Evolutionary conservation across 1,140 invertebrate species (phyloP), one percentile per base, ranked within the genome.

Genomic region (Berghia stephanieae): DNA sequence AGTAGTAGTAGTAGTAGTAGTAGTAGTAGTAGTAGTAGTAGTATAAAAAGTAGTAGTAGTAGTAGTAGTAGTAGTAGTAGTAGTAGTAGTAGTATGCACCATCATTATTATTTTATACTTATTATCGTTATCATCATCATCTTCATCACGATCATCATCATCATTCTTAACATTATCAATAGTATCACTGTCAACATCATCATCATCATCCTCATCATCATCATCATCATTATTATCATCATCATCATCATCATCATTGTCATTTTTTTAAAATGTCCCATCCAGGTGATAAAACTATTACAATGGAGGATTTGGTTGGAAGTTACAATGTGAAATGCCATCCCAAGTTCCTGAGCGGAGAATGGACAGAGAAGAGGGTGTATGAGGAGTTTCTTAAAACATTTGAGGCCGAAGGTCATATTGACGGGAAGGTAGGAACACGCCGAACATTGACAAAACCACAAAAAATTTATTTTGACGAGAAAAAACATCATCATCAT

Each of bases 321-420:
- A 92, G 94, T 16, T 97, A 96, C 86, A 93, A 93, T 81, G 94
- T 95, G 0, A 93, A 93, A 81, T 90, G 91, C 42, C 92, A 96
- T 89, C 94, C 95, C 0, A 92, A 93, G 73, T 98, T 94, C 87
- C 92, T 94, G 80, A 96, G 89, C 82, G 96, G 96, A 0, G 96
- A 98, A 87, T 94, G 95, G 85, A 94, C 92, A n/a, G 95, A 96
- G 85, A 95, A 97, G 63, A 91, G 93, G 77, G 94, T 97, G 77
- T 88, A 98, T 76, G 93, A 92, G 31, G 94, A 94, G 83, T 98
- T 97, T 87, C 90, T 98, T 10, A 92, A 91, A 18, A 96, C 94
- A 86, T 98, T 98, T 86, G 96, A 98, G 88, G 91, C 93, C 38
- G 93, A 93, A 31, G 74, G 68, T 3, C 91, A 92, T 31, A 90